Conservation (phyloP, 1,140 invertebrate genomes). For the Rhopalosiphum padi region DNA sequence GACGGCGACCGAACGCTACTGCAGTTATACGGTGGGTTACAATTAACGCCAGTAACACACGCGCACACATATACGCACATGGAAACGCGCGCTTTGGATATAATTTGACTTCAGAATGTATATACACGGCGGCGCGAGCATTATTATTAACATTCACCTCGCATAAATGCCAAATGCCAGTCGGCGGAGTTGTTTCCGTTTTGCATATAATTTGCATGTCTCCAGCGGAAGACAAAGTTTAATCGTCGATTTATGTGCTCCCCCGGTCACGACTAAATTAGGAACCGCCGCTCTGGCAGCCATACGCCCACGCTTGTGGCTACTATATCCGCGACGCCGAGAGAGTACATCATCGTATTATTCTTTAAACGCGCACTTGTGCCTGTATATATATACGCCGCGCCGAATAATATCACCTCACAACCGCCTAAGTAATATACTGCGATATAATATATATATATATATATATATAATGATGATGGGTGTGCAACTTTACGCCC, state of each 20-base stretch:
- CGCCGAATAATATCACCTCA: not conserved
- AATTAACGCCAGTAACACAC: slow-evolving; percentile 19
- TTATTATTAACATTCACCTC: slow-evolving; percentile 40
- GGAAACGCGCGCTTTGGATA: not conserved
- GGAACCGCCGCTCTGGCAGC: not conserved
- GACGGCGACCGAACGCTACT: slow-evolving; percentile 1
- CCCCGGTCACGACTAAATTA: not conserved
- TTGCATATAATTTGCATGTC: slow-evolving; percentile 51
- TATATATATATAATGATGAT: not conserved
- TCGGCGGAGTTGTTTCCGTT: slow-evolving; percentile 37
- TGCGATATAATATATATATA: not conserved
- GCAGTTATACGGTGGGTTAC: slow-evolving; percentile 20
- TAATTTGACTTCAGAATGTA: not conserved
- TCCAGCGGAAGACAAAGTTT: slow-evolving; percentile 43
- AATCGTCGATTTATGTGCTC: slow-evolving; percentile 48
- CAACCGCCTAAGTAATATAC: not conserved
- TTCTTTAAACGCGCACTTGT: not conserved
- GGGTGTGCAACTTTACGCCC: not conserved
- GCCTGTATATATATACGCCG: not conserved
- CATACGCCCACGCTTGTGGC: no score
- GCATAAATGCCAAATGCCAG: slow-evolving; percentile 35
- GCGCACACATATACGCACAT: not conserved
- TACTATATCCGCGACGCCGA: not conserved
- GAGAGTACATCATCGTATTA: not conserved
- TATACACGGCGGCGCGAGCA: not conserved